Base-by-base conservation (phyloP, 1,140 invertebrate species). In the Drosophila pectinifera region DNA sequence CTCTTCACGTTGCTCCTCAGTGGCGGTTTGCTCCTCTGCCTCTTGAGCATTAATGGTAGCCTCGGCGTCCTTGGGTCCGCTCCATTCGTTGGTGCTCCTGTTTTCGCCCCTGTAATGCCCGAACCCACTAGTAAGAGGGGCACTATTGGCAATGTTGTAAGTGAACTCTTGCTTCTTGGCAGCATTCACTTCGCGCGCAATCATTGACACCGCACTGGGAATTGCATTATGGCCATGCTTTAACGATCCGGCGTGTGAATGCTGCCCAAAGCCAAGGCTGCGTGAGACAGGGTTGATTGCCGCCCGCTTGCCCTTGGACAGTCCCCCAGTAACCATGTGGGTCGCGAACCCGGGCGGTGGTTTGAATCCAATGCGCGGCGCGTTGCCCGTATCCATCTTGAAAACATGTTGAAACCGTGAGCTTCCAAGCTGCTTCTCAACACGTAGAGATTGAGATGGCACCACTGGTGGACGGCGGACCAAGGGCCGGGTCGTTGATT, bases 291-390 rank as follows among this genome's bases (percentile, higher is more conserved):
- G 11, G 0, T 41, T 45, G 4, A 36, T 3, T 10, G 28, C n/a
- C 11, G 36, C 26, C 0, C 62, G 57, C 10, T 24, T 22, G 2
- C 18, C 34, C 13, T 74, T 63, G 7, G 48, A 31, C 14, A 48
- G n/a, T 0, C 46, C 38, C 0, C 41, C 58, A 0, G 38, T 53
- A 8, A 38, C 36, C 14, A 24, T 48, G 14, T 11, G 31, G 20
- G 64, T 10, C 5, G 16, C 7, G 7, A 51, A 26, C 16, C 16
- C 18, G 0, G 64, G 45, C 8, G 46, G 28, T 0, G 42, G 41
- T 0, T 57, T 64, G 20, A 83, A 88, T 1, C 84, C 83, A 1
- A 88, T 65, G n/a, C 42, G 49, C 0, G 83, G 84, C 7, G 48
- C 48, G 38, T 88, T 88, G 8, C 42, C 61, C 0, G 39, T 65